Evolutionary conservation across 2,797 vertebrate genomes (phyloP).

Genomic region (Pelobates cultripes): DNA sequence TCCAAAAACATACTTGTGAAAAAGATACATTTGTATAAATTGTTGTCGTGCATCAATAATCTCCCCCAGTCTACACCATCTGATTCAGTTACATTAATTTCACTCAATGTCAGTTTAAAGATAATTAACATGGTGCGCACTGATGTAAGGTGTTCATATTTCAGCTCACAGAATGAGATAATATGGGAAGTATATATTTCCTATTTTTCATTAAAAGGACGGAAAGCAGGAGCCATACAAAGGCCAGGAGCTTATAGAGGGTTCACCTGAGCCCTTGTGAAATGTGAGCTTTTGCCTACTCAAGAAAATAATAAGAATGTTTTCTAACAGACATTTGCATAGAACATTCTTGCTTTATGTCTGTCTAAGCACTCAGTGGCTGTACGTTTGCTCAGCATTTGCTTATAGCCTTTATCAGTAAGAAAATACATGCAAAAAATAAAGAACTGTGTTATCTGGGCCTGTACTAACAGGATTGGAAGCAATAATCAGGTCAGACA

Average conservation of each 20-base stretch:
- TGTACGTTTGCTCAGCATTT: not conserved
- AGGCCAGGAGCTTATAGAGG: not conserved
- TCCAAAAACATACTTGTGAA: no score
- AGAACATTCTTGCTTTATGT: not conserved
- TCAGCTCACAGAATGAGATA: not conserved
- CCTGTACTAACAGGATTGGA: not conserved
- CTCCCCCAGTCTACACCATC: no score
- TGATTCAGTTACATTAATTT: no score
- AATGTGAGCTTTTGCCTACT: not conserved
- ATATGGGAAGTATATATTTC: slow-evolving; percentile 14
- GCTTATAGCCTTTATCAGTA: not conserved
- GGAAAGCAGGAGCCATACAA: not conserved
- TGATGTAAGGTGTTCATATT: not conserved
- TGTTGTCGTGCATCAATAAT: no score
- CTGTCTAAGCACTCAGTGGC: not conserved
- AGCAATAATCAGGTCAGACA: not conserved
- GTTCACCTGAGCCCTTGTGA: not conserved
- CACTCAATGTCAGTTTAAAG: no score
- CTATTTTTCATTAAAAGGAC: not conserved
- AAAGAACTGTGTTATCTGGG: not conserved
- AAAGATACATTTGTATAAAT: no score
- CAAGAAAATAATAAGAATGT: not conserved
- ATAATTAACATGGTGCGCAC: no score
- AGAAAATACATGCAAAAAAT: not conserved
- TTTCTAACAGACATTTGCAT: slow-evolving; percentile 5